Base-by-base conservation (phyloP, 2,888 invertebrate species). In the Aleiodes alternator region DNA sequence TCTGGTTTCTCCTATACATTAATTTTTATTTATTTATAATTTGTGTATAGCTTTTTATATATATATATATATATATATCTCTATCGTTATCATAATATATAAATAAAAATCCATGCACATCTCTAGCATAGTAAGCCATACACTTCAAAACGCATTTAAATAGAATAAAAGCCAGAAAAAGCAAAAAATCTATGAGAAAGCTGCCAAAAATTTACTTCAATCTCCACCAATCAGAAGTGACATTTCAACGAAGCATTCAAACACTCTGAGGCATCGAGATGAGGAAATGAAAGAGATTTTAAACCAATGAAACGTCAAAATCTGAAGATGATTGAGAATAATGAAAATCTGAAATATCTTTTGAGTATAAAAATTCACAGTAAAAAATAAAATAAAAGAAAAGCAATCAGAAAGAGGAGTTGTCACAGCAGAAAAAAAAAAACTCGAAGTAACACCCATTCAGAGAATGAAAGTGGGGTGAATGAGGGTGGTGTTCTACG, bases 151-250 rank as follows among this genome's bases (percentile, higher is more conserved):
- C n/a, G n/a, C n/a, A n/a, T n/a, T n/a, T n/a, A n/a, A n/a, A n/a
- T n/a, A n/a, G n/a, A n/a, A n/a, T n/a, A n/a, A n/a, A n/a, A n/a
- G n/a, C n/a, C n/a, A n/a, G 23, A 23, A 23, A 23, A 23, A 23
- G 1, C 23, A 2, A 23, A 2, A 23, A 23, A 23, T 50, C 66
- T 38, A 57, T 71, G 66, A 43, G 34, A 34, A 59, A 29, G n/a
- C 74, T 77, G 74, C 73, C 74, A 77, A 78, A 76, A n/a, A n/a
- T n/a, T n/a, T n/a, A n/a, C n/a, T n/a, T n/a, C n/a, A n/a, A n/a
- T n/a, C n/a, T n/a, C n/a, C n/a, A n/a, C n/a, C n/a, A n/a, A 75
- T 68, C 9, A 64, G 11, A 48, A 14, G 23, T 38, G 7, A 29
- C 38, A 34, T 14, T 34, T 12, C 11, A 38, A 2, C 23, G 23